Evolutionary conservation across 23 tunicate species (phyloP).

Genomic region (Ascidia mentula): DNA sequence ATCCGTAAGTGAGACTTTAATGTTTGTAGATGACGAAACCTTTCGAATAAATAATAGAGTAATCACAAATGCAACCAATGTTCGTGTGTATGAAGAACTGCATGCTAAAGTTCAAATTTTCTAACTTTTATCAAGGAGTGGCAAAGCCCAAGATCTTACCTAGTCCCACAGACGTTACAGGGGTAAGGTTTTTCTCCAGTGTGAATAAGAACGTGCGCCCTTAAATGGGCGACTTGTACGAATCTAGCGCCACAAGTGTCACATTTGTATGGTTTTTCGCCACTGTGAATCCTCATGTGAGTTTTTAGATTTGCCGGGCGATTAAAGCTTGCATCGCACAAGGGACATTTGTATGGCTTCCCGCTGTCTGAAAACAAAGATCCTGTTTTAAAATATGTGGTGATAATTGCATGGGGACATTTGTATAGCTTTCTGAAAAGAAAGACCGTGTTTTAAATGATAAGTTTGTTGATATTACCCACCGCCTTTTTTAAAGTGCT

Average conservation of each 20-base stretch:
- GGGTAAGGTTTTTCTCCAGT: constrained; percentile 98
- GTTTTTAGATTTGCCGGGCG: constrained; percentile 95
- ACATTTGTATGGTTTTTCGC: constrained; percentile 95
- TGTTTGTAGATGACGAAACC: constrained; percentile 91
- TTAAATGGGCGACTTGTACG: constrained; percentile 93
- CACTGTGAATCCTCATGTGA: constrained; percentile 97
- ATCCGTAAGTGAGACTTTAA: constrained; percentile 84
- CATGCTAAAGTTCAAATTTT: no score
- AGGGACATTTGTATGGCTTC: constrained; percentile 86
- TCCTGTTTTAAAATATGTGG: no score
- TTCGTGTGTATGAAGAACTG: no score
- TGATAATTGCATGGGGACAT: no score
- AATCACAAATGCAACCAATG: no score
- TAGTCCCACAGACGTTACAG: constrained; percentile 88
- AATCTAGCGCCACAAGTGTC: constrained; percentile 92
- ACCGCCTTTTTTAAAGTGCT: neutral
- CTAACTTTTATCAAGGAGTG: no score
- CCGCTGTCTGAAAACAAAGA: constrained; percentile 14
- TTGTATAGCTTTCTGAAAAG: no score
- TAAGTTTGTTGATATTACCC: neutral
- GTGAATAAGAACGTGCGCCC: constrained; percentile 93
- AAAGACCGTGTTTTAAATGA: no score
- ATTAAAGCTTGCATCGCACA: constrained; percentile 92
- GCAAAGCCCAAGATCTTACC: no score
- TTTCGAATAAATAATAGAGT: no score